Evolutionary conservation across 92 coral and sea anemone species (phyloP).

Genomic region (Virgularia gustaviana): DNA sequence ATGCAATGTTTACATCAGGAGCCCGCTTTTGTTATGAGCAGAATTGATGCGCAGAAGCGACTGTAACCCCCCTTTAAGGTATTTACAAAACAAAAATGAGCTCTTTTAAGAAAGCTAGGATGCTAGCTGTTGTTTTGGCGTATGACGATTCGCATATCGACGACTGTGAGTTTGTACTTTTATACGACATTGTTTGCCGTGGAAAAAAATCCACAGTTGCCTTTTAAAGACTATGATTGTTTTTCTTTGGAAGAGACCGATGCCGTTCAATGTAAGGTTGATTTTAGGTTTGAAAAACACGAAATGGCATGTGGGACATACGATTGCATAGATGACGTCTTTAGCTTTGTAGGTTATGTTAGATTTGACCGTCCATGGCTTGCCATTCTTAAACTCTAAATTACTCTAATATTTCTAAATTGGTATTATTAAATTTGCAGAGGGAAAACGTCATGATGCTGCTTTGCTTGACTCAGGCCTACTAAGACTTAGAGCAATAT

Average conservation of each 20-base stretch:
- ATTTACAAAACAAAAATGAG: no score
- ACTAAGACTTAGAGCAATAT: background rate
- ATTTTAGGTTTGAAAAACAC: slow-evolving; percentile 3
- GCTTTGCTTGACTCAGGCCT: slow-evolving; percentile 9
- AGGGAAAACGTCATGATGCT: slow-evolving; percentile 7
- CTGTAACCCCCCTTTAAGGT: no score
- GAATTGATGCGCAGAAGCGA: no score
- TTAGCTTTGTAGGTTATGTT: background rate
- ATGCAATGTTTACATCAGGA: no score
- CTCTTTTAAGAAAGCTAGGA: background rate
- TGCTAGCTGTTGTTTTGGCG: background rate
- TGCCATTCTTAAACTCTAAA: no score
- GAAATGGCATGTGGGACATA: background rate
- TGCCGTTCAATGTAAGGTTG: background rate
- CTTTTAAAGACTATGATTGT: background rate
- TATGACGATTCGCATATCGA: slow-evolving; percentile 1
- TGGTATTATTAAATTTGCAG: background rate
- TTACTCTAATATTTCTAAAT: no score
- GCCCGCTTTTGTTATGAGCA: no score
- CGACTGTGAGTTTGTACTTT: slow-evolving; percentile 7
- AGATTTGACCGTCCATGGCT: no score
- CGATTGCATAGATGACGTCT: no score
- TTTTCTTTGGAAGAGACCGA: background rate
- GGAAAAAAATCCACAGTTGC: background rate
- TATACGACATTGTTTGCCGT: background rate